Conservation (phyloP, 1,140 invertebrate species). For the Samia ricini region DNA sequence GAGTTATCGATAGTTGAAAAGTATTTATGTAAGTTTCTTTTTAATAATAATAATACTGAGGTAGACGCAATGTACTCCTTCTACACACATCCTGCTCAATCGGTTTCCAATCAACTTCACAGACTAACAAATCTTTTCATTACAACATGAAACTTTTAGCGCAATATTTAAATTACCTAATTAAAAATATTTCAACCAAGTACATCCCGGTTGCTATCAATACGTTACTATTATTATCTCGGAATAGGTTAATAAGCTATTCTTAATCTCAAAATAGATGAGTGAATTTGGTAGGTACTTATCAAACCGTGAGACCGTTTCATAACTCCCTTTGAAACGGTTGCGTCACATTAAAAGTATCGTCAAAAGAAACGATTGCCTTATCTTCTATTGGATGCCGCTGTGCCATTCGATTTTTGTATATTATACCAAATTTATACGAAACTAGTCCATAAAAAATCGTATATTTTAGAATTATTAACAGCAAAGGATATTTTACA, state of each 20-base stretch:
- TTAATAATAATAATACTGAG: too few species aligned
- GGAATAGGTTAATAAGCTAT: not conserved
- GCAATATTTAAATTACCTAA: not conserved
- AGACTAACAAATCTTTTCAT: too few species aligned
- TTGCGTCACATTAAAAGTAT: not conserved
- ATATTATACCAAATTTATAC: not conserved
- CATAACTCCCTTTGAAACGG: not conserved
- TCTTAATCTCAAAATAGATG: not conserved
- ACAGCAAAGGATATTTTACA: too few species aligned
- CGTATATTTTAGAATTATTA: not conserved
- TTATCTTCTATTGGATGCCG: not conserved
- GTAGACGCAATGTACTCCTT: too few species aligned
- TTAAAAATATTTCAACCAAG: not conserved
- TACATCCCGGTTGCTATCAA: slow-evolving; percentile 9
- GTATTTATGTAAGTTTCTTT: too few species aligned
- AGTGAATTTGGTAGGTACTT: not conserved
- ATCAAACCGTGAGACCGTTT: not conserved
- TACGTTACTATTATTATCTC: not conserved
- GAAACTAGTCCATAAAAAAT: too few species aligned
- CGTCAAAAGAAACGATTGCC: not conserved
- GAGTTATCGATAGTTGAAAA: too few species aligned
- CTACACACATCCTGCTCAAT: too few species aligned
- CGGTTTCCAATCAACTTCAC: too few species aligned
- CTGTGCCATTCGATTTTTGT: not conserved
- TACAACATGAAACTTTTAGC: too few species aligned